Percentiles rank a stretch among this genome's conserved stretches.
phyloP scores from a whole-genome alignment of 2,888 invertebrate genomes.

The Eulithis prunata region DNA sequence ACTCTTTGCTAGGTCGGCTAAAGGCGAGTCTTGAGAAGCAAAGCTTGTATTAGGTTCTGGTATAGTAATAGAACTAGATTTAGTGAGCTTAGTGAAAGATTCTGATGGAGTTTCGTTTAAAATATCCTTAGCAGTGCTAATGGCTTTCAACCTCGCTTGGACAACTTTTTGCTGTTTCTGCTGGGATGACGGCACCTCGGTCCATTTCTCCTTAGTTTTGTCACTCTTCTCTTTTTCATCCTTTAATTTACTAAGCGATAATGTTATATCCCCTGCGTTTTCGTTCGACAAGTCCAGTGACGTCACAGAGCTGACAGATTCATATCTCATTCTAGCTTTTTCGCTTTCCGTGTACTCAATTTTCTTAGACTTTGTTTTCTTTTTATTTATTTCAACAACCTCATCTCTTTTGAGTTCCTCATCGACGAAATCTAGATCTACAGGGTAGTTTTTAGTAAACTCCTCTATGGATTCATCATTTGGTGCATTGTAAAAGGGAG shows the following conservation, averaged over 20 bases:
- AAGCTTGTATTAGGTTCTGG: constrained; percentile 48
- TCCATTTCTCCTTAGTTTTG: constrained; percentile 72
- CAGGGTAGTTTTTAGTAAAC: constrained; percentile 66
- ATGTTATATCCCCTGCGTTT: constrained; percentile 67
- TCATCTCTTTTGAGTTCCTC: constrained; percentile 81
- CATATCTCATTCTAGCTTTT: constrained; percentile 72
- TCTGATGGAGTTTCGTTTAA: constrained; percentile 66
- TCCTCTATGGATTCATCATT: constrained; percentile 83
- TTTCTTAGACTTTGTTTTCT: constrained; percentile 72
- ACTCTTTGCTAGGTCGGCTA: constrained; percentile 57
- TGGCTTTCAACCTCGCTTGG: constrained; percentile 78
- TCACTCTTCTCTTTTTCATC: constrained; percentile 56
- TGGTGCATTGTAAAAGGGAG: constrained; percentile 87
- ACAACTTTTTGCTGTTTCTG: constrained; percentile 79
- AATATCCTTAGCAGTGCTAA: constrained; percentile 69
- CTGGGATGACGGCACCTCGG: constrained; percentile 71
- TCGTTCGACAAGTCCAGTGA: constrained; percentile 73
- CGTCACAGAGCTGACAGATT: constrained; percentile 72
- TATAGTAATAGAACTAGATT: constrained; percentile 57
- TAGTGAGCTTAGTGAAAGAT: constrained; percentile 69
- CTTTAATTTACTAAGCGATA: constrained; percentile 69
- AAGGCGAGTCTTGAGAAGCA: constrained; percentile 64
- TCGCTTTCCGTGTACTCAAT: constrained; percentile 77
- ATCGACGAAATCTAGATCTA: constrained; percentile 76
- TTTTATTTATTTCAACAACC: constrained; percentile 59